A percentile compares a stretch with the other conserved stretches of the same genome.
phyloP scores from a whole-genome alignment of 2,113 vertebrate species.

The Nothocercus julius region DNA sequence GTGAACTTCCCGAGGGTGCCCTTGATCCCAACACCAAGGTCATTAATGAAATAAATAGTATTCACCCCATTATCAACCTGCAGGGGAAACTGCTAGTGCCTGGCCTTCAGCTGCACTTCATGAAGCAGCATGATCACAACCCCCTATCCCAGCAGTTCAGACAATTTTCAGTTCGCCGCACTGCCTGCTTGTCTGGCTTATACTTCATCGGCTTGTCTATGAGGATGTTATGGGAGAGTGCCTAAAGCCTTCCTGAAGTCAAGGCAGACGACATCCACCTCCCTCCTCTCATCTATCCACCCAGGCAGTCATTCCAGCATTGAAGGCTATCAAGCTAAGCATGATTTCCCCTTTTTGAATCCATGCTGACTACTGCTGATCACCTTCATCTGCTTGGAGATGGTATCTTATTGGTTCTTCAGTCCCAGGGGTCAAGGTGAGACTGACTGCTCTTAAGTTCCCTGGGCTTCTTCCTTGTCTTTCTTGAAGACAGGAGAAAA shows the following conservation, averaged over 20 bases:
- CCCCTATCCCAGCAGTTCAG: background rate
- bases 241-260: background rate
- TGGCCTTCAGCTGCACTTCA: too few species aligned
- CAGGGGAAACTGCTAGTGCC: too few species aligned
- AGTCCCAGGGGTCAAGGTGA: background rate
- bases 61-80: too few species aligned
- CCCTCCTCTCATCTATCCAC: background rate
- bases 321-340: background rate
- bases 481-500: background rate
- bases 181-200: too few species aligned
- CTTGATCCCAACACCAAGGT: too few species aligned
- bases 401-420: background rate
- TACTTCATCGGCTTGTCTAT: background rate
- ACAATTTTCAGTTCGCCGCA: background rate
- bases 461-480: background rate
- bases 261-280: background rate
- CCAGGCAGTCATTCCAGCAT: background rate
- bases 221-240: background rate
- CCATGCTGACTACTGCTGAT: background rate
- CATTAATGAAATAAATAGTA: too few species aligned
- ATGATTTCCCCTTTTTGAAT: background rate
- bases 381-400: background rate
- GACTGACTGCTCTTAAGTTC: background rate
- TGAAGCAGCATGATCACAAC: too few species aligned
- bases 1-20: too few species aligned